Evolutionary conservation across 2,888 invertebrate genomes (phyloP), one percentile per base, ranked within the genome.

Genomic region (Orchestes rusci): DNA sequence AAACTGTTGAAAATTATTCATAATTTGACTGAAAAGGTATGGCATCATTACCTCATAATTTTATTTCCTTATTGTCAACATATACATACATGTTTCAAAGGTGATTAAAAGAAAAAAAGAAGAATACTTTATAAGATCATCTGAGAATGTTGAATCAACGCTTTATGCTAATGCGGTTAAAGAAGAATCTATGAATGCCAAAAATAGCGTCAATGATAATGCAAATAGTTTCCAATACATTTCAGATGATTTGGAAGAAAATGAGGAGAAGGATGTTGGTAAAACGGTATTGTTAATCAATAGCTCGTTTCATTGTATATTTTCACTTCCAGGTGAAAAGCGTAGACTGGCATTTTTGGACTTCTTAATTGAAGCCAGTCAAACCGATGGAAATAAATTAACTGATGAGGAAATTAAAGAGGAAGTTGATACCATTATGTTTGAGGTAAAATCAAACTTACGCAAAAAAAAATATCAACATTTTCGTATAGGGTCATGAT

Each of bases 301-400:
- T n/a, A n/a, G n/a, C n/a, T n/a, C n/a, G n/a, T n/a, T n/a, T n/a
- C n/a, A n/a, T n/a, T n/a, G n/a, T n/a, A n/a, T n/a, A n/a, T n/a
- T n/a, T n/a, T n/a, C n/a, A n/a, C n/a, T n/a, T n/a, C 15, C 13
- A 31, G 69, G 73, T 10, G 82, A 84, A 61, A 88, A 88, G 70
- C 83, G 82, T 59, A 79, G 89, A 56, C 72, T 88, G 39, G 92
- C 93, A 36, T 92, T 93, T 70, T 75, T 93, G 55, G 93, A 94
- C 68, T 72, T 90, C 52, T 73, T 93, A 57, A 72, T 93, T 38
- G 86, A 88, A 64, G 79, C 84, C 56, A 77, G 84, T 19, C 48
- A 59, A 45, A 80, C 82, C 52, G 83, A 81, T 46, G 82, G 83
- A 5, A 80, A 74, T 42, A 76, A 75, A 30, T 75, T 87, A 42